Base-by-base conservation (phyloP, 2,888 invertebrate genomes). In the Cryptus armator region DNA sequence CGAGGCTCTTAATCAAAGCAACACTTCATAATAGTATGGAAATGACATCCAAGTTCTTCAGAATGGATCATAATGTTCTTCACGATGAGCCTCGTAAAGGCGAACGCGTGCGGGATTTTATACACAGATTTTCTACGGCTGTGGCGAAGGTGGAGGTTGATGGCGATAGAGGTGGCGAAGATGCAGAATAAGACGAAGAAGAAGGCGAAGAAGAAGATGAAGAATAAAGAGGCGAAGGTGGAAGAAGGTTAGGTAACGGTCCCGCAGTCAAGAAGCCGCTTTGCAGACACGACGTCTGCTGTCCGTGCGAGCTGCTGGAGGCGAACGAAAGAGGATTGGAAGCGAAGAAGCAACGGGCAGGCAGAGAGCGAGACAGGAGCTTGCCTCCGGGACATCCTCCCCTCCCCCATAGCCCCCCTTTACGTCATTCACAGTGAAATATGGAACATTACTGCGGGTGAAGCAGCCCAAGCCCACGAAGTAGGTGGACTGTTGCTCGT, bases 201-300 rank as follows among this genome's bases (percentile, higher is more conserved):
- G 56, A 44, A 29, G 79, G 77, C 46, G 51, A 72, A 70, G 71
- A 70, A 56, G 68, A 70, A 74, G 72, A 78, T 37, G 79, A 66
- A 19, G 74, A 80, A 64, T 44, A 62, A 51, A 59, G 68, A 70
- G 68, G 81, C 78, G 74, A 85, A 80, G 86, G 83, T 86, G 85
- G 84, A 85, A 86, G 86, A 83, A 92, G 92, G 92, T 92, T 92
- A 92, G 92, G 88, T 92, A 92, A 92, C 92, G 92, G 92, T 92
- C 87, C 84, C 84, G 89, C 89, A 90, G 89, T 89, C 89, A 90
- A 90, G 91, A 84, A 86, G 88, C 86, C 84, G 87, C 87, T 84
- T 90, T 90, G 91, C 90, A 90, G 92, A 91, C 91, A 91, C 91
- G 90, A 88, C 89, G 90, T 88, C 90, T 85, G 89, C 89, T 88